A percentile compares a stretch with the other conserved stretches of the same genome.
These are phyloP conservation scores for Apomyelois bistriatella DNA, from an alignment of 2,888 invertebrate genomes.

Conservation along the genomic window DNA sequence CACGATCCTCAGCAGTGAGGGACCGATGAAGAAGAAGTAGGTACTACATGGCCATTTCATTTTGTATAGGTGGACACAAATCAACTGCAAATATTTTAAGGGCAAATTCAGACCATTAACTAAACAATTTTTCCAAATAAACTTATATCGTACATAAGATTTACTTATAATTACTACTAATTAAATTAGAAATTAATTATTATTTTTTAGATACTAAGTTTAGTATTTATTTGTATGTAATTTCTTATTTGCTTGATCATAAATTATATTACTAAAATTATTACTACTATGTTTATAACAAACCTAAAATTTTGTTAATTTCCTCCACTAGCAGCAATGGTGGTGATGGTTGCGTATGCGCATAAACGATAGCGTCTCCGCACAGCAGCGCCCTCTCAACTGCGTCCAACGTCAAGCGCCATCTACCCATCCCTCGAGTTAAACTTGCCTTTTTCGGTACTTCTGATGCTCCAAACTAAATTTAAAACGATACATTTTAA, in stretches of 20 bases:
- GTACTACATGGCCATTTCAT: too few relatives aligned
- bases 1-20: too few relatives aligned
- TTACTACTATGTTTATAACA: background rate
- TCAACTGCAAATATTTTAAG: too few relatives aligned
- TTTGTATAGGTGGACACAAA: too few relatives aligned
- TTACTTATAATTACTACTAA: too few relatives aligned
- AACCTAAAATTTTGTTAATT: constrained; percentile 18
- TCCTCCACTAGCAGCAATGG: constrained; percentile 20
- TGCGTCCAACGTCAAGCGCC: constrained; percentile 13
- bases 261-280: background rate
- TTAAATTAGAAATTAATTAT: too few relatives aligned
- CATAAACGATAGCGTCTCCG: constrained; percentile 17
- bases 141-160: too few relatives aligned
- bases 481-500: background rate
- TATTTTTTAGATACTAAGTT: too few relatives aligned
- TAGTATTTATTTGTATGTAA: too few relatives aligned
- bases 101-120: too few relatives aligned
- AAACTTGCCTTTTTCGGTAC: background rate
- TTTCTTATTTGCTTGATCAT: background rate
- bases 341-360: constrained; percentile 15
- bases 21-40: too few relatives aligned
- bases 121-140: too few relatives aligned
- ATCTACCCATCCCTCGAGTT: background rate
- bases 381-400: constrained; percentile 19
- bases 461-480: background rate